Evolutionary conservation across 2,888 invertebrate species (phyloP), one percentile per base, ranked within the genome.

Genomic region (Trachelus troglodyta): DNA sequence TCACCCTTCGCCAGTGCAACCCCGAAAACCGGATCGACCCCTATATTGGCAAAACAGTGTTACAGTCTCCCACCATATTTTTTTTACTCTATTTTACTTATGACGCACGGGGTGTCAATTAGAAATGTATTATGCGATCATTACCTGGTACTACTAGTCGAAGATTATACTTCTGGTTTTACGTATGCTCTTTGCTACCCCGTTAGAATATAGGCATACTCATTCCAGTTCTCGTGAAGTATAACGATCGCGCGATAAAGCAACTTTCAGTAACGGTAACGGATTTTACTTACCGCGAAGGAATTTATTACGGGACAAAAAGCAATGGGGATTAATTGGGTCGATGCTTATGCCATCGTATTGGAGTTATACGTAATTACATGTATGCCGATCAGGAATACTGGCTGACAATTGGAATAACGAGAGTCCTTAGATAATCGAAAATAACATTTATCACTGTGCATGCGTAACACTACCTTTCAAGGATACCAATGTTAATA

Each of bases 41-140:
- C 69, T 69, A 56, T 78, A 78, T 78, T 78, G 78, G 78, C 78
- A 78, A 75, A 78, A 78, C 76, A 78, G 56, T 56, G 56, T 35
- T 35, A 34, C n/a, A n/a, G 31, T 75, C 30, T 75, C 30, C 75
- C 75, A 23, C 34, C 33, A 35, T 74, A 12, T 35, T 23, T 34
- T 74, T 74, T 30, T 34, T 11, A 9, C n/a, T 74, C n/a, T 75
- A n/a, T 35, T 35, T 74, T 12, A 11, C 37, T 35, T 37, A 15
- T 9, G 23, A 56, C 56, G 56, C 9, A 56, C 56, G 56, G 56
- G 56, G 9, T 23, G 56, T 56, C 56, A 56, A 56, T 56, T 56
- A 56, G 56, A 56, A 15, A 23, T 9, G 56, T 56, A 56, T 56
- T 56, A 56, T 56, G 56, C 56, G 56, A 15, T 23, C 56, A 56